Evolutionary conservation across 2,888 invertebrate species (phyloP).

Genomic region (Hemicrepidius hirtus): DNA sequence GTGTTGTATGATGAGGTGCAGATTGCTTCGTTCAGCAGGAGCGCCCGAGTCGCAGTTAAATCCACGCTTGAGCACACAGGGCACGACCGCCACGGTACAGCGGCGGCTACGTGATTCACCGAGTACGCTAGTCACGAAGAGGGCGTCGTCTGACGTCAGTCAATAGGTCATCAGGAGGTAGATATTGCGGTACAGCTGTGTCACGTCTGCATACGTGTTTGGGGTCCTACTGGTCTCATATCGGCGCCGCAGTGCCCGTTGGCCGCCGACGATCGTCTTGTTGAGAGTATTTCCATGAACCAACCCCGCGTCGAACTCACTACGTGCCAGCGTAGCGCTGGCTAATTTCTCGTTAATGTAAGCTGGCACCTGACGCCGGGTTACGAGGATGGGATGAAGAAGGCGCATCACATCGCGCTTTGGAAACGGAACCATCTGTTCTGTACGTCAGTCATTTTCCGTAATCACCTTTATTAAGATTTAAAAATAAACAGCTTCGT

Average conservation of each 20-base stretch:
- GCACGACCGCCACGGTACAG: slow-evolving; percentile 51
- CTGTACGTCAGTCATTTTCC: slow-evolving; percentile 42
- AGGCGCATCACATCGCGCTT: slow-evolving; percentile 4
- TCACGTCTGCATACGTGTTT: slow-evolving; percentile 71
- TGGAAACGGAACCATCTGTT: slow-evolving; percentile 32
- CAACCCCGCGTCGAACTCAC: slow-evolving; percentile 30
- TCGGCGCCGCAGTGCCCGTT: slow-evolving; percentile 49
- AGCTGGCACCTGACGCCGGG: slow-evolving; percentile 13
- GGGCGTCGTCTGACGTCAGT: slow-evolving; percentile 67
- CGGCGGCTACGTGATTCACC: slow-evolving; percentile 50
- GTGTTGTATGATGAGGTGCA: slow-evolving; percentile 40
- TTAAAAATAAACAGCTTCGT: slow-evolving; percentile 46
- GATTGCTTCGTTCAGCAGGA: slow-evolving; percentile 42
- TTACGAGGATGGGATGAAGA: neutral
- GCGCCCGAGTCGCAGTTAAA: slow-evolving; percentile 41
- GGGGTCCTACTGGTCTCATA: slow-evolving; percentile 69
- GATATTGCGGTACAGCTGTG: slow-evolving; percentile 70
- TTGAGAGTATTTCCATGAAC: slow-evolving; percentile 44
- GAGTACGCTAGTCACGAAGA: slow-evolving; percentile 67
- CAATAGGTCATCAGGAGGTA: slow-evolving; percentile 68
- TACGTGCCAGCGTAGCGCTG: slow-evolving; percentile 38
- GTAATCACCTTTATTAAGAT: slow-evolving; percentile 49
- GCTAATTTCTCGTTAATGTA: slow-evolving; percentile 36
- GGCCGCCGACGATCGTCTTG: slow-evolving; percentile 44
- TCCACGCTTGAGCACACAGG: slow-evolving; percentile 48